Evolutionary conservation across 2,888 invertebrate genomes (phyloP), one percentile per base, ranked within the genome.

Genomic region (Pandemis heparana): DNA sequence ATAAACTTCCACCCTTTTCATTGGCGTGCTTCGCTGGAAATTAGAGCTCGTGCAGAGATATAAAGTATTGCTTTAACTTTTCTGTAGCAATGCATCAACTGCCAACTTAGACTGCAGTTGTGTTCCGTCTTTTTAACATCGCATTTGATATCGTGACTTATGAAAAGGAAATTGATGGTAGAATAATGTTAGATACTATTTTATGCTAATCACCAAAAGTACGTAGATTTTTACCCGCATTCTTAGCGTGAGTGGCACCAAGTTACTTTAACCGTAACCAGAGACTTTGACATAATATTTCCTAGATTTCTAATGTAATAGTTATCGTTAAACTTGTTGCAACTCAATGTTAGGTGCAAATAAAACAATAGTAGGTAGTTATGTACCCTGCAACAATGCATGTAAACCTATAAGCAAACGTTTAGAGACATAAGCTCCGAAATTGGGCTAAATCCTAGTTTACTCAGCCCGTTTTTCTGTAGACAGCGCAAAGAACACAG

Each of bases 361-460:
- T 32, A 32, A 32, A 32, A 32, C 23, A 32, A 32, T 32, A 32
- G 23, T 32, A 2, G 1, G 23, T 32, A 32, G 23, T 2, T 32
- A 32, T 32, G 23, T 32, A 32, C 23, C 2, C 53, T 53, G 9
- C 18, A 46, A 76, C 75, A 72, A 79, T 77, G 77, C 74, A 77
- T 76, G 77, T 70, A 76, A 65, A 70, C 75, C 59, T 77, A 76
- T 71, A 77, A 78, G 76, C 83, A 85, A 88, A 85, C 86, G 84
- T 87, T 85, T 83, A 82, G 83, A 84, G 85, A 83, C 82, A 82
- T 87, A 85, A 88, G 86, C 87, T 81, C 79, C 77, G 79, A 87
- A 91, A 90, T 90, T 89, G 88, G 86, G 85, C 84, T 88, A 87
- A 89, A 87, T 88, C 86, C 85, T 84, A 84, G 88, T 88, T 87